These are phyloP conservation scores for Standfussiana lucernea DNA, from an alignment of 2,888 invertebrate species.

Conservation along the genomic window DNA sequence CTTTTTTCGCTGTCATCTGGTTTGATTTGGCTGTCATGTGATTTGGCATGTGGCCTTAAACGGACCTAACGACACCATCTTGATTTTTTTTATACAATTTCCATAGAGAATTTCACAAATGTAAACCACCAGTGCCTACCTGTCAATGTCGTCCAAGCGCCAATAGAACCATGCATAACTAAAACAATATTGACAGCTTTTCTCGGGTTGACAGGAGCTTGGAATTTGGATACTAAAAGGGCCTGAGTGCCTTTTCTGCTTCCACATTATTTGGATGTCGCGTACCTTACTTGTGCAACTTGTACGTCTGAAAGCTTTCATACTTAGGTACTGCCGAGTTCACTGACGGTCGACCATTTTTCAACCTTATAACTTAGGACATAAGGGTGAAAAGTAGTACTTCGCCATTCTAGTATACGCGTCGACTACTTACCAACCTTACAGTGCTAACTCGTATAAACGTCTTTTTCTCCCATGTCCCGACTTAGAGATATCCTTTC, in stretches of 20 bases:
- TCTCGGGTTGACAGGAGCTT: neutral
- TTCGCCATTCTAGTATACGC: neutral
- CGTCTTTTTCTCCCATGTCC: neutral
- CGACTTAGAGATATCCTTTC: neutral
- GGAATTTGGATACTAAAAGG: neutral
- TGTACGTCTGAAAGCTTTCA: slow-evolving; percentile 8
- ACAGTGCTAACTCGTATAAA: neutral
- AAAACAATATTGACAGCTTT: neutral
- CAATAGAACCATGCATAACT: neutral
- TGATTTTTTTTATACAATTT: neutral
- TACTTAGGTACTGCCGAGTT: neutral
- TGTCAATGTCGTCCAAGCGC: neutral
- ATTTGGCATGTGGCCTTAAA: neutral
- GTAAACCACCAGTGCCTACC: neutral
- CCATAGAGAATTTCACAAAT: neutral
- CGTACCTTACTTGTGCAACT: neutral
- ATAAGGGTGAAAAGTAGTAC: neutral
- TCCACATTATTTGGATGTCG: neutral
- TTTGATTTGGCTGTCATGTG: too few relatives aligned
- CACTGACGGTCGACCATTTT: too few relatives aligned
- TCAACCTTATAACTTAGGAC: too few relatives aligned
- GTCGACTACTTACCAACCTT: neutral
- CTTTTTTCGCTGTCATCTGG: neutral
- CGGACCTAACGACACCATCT: neutral
- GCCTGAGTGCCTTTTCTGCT: neutral